phyloP scores from a whole-genome alignment of 1,140 invertebrate species.

The Aphaenogaster floridana region DNA sequence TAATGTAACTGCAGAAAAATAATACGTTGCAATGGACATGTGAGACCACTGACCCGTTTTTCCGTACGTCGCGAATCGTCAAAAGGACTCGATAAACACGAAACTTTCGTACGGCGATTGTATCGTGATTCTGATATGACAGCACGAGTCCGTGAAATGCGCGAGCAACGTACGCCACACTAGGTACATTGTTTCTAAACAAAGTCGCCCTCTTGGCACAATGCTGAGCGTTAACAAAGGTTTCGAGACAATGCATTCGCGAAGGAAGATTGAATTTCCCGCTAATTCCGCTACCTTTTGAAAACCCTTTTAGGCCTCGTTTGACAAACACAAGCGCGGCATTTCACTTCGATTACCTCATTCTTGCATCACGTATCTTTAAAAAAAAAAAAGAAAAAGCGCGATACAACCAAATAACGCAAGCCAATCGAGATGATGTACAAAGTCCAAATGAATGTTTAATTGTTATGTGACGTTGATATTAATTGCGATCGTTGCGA shows the following conservation, averaged over 20 bases:
- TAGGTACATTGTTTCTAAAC: conserved; percentile 51
- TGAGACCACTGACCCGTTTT: conserved; percentile 4
- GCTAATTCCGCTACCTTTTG: conserved; percentile 45
- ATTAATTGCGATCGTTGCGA: not conserved
- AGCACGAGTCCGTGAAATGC: conserved; percentile 10
- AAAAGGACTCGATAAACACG: not conserved
- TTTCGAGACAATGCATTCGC: conserved; percentile 52
- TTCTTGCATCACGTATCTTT: not conserved
- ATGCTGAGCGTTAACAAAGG: conserved; percentile 50
- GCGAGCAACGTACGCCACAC: conserved; percentile 19
- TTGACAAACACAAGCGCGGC: conserved; percentile 31
- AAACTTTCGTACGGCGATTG: conserved; percentile 22
- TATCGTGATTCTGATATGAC: conserved; percentile 46
- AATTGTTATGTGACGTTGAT: not conserved
- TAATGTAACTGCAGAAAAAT: conserved; percentile 4
- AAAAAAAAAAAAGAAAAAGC: not conserved
- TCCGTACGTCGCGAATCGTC: not conserved
- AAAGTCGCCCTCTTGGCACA: conserved; percentile 38
- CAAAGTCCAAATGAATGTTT: not conserved
- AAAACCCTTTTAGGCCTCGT: conserved; percentile 50
- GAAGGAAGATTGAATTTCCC: conserved; percentile 59
- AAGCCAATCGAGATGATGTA: not conserved
- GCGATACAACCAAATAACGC: not conserved
- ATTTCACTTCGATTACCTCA: conserved; percentile 49
- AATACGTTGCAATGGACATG: not conserved